Evolutionary conservation across 1,140 invertebrate species (phyloP), one percentile per base, ranked within the genome.

Genomic region (Melitaea cinxia): DNA sequence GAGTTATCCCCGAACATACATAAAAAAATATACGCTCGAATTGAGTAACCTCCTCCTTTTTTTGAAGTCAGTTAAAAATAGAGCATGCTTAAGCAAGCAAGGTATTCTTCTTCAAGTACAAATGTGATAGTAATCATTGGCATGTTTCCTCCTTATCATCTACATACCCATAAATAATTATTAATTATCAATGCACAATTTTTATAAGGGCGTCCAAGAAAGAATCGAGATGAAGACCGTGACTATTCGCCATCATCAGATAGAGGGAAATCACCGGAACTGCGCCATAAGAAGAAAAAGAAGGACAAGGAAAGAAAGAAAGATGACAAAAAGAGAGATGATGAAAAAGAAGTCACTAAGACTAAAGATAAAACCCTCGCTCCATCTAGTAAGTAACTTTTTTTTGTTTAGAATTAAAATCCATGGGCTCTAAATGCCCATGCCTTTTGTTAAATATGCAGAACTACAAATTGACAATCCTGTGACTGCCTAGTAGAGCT

Each of bases 341-440:
- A 58, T 15, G 68, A 80, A 1, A 77, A 83, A 19, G 74, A 82
- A 30, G 71, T 75, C 23, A 87, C 83, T 4, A 90, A 90, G 56
- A 88, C 85, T 45, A 90, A 87, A 50, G 88, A 90, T 42, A 90
- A 90, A 71, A 89, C 88, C 26, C 71, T 90, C 42, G 86, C 88
- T 30, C 88, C 88, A 35, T 90, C 88, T 7, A 90, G 88, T 90
- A 75, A 82, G 86, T 78, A 1, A 15, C 7, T 49, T 59, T 24
- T 50, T 6, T 1, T 35, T 35, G 4, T 35, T 35, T 10, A 7
- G 7, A 28, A 28, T 28, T 28, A 4, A 28, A 28, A 28, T 4
- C 26, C 26, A 7, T 28, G 26, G 3, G n/a, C n/a, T n/a, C n/a
- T n/a, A n/a, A n/a, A n/a, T n/a, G n/a, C n/a, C n/a, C n/a, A n/a